These are phyloP conservation scores for Nemotelus pantherinus DNA, from an alignment of 2,888 invertebrate species.

Conservation along the genomic window DNA sequence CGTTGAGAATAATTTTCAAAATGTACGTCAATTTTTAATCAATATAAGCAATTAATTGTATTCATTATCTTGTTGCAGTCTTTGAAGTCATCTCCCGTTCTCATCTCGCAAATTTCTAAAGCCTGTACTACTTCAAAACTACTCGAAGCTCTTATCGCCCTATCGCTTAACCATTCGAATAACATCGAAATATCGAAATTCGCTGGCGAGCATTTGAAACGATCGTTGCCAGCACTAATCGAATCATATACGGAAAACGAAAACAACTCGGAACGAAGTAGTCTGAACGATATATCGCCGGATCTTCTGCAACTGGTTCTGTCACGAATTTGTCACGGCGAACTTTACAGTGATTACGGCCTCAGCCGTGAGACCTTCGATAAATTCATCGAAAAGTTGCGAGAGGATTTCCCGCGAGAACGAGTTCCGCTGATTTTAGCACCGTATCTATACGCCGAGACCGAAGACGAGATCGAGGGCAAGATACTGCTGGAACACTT, in stretches of 20 bases:
- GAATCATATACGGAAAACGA: slow-evolving; percentile 87
- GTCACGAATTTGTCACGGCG: slow-evolving; percentile 69
- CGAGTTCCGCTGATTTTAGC: slow-evolving; percentile 89
- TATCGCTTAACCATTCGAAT: slow-evolving; percentile 84
- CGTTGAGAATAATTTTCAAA: slow-evolving; percentile 82
- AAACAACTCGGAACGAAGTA: slow-evolving; percentile 80
- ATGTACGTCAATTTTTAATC: slow-evolving; percentile 64
- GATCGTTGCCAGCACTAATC: slow-evolving; percentile 84
- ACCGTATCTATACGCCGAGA: slow-evolving; percentile 86
- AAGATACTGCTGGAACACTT: slow-evolving; percentile 39
- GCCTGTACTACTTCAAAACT: slow-evolving; percentile 86
- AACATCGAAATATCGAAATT: slow-evolving; percentile 78
- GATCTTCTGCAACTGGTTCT: slow-evolving; percentile 88
- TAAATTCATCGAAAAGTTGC: slow-evolving; percentile 81
- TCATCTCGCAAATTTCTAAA: slow-evolving; percentile 86
- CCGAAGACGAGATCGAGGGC: slow-evolving; percentile 69
- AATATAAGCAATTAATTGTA: background rate
- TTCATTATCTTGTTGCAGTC: slow-evolving; percentile 67
- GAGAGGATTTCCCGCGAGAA: slow-evolving; percentile 88
- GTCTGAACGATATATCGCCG: slow-evolving; percentile 89
- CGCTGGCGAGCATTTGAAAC: slow-evolving; percentile 82
- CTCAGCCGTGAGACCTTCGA: slow-evolving; percentile 79
- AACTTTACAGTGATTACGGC: slow-evolving; percentile 70
- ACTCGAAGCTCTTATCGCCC: slow-evolving; percentile 90
- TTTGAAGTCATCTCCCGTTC: slow-evolving; percentile 79